These are phyloP conservation scores for Bombus haemorrhoidalis DNA, from an alignment of 1,140 invertebrate species.

Conservation along the genomic window DNA sequence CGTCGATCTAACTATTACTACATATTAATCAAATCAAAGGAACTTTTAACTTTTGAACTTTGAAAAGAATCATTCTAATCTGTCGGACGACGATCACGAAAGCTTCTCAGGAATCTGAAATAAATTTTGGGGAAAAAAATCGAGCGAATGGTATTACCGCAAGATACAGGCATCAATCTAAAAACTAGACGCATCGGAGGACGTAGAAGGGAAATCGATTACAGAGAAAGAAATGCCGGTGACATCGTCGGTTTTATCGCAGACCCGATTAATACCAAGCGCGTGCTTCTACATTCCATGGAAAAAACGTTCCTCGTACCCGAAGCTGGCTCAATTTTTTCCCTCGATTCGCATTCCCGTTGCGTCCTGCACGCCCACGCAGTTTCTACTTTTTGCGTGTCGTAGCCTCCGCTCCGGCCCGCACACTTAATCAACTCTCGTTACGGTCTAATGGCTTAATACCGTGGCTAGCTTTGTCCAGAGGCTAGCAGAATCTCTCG, in stretches of 20 bases:
- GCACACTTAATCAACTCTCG: conserved; percentile 68
- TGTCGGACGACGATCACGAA: too few species aligned
- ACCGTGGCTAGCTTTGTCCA: conserved; percentile 64
- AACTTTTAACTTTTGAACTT: too few species aligned
- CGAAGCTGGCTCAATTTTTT: conserved; percentile 16
- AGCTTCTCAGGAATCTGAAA: too few species aligned
- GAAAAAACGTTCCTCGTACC: neutral
- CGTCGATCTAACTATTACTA: too few species aligned
- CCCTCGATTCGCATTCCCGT: conserved; percentile 8
- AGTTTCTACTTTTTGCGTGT: conserved; percentile 39
- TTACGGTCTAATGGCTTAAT: conserved; percentile 70
- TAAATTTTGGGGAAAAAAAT: too few species aligned
- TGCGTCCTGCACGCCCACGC: neutral
- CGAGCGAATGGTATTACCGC: too few species aligned
- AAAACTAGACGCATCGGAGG: neutral
- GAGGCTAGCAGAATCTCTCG: conserved; percentile 37
- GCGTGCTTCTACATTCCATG: conserved; percentile 23
- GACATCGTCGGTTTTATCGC: conserved; percentile 25
- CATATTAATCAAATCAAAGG: too few species aligned
- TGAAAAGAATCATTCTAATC: too few species aligned
- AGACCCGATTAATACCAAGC: conserved; percentile 35
- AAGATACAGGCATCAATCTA: neutral
- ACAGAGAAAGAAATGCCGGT: neutral
- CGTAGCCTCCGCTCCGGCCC: conserved; percentile 26
- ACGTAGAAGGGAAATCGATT: neutral